phyloP scores from a whole-genome alignment of 1,140 invertebrate species.

The Neodiprion virginianus region DNA sequence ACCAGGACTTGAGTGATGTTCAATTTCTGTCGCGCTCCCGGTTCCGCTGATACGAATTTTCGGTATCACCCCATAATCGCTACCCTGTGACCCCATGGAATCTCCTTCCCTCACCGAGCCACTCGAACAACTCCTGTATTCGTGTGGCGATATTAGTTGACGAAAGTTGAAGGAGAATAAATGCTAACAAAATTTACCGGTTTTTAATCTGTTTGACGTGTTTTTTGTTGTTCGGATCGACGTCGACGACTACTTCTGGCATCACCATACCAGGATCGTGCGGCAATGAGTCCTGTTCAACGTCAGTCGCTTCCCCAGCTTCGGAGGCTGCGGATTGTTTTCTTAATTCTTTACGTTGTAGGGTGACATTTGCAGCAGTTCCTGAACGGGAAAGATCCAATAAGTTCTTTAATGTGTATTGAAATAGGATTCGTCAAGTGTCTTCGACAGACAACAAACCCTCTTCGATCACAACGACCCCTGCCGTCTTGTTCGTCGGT shows the following conservation, averaged over 20 bases:
- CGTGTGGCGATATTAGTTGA: neutral
- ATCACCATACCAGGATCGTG: constrained; percentile 24
- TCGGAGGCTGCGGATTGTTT: constrained; percentile 29
- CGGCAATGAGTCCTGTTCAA: constrained; percentile 36
- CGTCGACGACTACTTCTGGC: constrained; percentile 1
- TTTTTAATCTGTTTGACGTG: neutral
- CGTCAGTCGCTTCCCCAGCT: constrained; percentile 36
- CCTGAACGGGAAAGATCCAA: neutral
- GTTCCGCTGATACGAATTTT: constrained; percentile 43
- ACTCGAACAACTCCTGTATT: constrained; percentile 21
- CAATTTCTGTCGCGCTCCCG: constrained; percentile 10
- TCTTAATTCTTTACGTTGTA: neutral
- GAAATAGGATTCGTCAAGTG: neutral
- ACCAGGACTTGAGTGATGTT: neutral
- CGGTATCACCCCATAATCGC: constrained; percentile 33
- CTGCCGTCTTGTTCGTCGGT: constrained; percentile 56
- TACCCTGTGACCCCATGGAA: constrained; percentile 30
- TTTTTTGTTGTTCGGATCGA: neutral
- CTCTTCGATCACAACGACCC: constrained; percentile 24
- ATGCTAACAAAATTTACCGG: neutral
- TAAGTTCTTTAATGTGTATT: neutral
- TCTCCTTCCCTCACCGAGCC: constrained; percentile 6
- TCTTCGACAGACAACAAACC: constrained; percentile 18
- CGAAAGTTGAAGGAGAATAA: neutral
- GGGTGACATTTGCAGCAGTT: neutral